These are phyloP conservation scores for Pavo muticus DNA, from an alignment of 2,113 vertebrate species.

Conservation along the genomic window DNA sequence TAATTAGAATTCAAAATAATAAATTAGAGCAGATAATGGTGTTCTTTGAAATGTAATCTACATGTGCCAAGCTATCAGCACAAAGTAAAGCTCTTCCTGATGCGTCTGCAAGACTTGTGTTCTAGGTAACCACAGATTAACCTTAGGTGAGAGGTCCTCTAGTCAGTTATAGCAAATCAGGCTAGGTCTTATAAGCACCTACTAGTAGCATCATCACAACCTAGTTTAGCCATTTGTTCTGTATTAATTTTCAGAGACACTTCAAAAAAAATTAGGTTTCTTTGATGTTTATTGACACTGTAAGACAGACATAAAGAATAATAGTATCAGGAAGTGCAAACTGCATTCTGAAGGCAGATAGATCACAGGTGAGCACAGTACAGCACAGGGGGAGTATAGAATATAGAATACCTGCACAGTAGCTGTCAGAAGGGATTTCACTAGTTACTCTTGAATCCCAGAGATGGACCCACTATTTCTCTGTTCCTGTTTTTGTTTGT, in stretches of 20 bases:
- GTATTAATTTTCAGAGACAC: not conserved
- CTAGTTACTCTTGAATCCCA: not conserved
- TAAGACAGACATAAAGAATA: not conserved
- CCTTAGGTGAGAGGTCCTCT: not conserved
- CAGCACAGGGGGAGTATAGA: not conserved
- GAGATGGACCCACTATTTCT: too few species aligned
- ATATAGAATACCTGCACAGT: not conserved
- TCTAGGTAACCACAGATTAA: constrained; percentile 5
- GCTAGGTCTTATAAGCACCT: not conserved
- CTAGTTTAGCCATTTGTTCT: not conserved
- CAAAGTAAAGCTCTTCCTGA: not conserved
- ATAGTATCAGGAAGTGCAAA: accelerated
- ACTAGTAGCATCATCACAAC: not conserved
- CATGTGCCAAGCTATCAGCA: not conserved
- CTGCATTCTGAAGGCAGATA: not conserved
- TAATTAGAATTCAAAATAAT: constrained; percentile 31
- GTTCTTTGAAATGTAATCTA: constrained; percentile 22
- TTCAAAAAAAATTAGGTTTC: not conserved
- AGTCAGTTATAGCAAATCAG: not conserved
- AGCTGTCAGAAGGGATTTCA: not conserved
- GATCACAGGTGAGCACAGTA: not conserved
- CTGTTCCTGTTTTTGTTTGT: not conserved
- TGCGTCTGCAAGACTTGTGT: not conserved
- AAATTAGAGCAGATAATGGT: constrained; percentile 2
- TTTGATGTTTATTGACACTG: not conserved